phyloP scores from a whole-genome alignment of 2,888 invertebrate genomes.

The Noctua comes region DNA sequence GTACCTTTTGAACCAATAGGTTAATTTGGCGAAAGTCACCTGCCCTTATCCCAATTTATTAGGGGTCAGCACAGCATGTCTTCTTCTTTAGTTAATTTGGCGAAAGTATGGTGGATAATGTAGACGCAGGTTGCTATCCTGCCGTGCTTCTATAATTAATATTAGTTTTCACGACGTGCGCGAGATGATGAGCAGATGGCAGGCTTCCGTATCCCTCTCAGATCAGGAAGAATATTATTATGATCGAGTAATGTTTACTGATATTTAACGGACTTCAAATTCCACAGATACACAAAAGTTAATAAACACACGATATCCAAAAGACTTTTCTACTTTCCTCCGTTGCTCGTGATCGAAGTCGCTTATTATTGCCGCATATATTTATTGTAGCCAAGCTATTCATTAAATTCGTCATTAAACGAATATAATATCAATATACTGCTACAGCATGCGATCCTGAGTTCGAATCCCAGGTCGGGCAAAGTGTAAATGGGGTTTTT shows the following conservation, averaged over 20 bases:
- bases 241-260: slow-evolving; percentile 9
- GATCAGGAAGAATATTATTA: slow-evolving; percentile 31
- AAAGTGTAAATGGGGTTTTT: background rate
- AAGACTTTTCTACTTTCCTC: background rate
- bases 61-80: background rate
- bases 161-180: slow-evolving; percentile 16
- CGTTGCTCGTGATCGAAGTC: background rate
- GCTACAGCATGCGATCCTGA: background rate
- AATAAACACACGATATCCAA: background rate
- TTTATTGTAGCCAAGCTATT: background rate
- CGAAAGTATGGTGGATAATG: background rate
- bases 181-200: slow-evolving; percentile 39
- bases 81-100: background rate
- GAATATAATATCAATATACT: background rate
- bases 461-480: background rate
- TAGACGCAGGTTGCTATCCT: background rate
- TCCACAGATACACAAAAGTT: too few species aligned
- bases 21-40: background rate
- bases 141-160: slow-evolving; percentile 22
- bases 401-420: background rate
- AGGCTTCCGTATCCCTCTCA: too few species aligned
- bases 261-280: background rate
- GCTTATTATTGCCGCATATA: background rate
- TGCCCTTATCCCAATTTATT: background rate
- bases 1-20: background rate